Percentiles rank a stretch among this genome's conserved stretches.
Evolutionary conservation across 2,113 vertebrate species (phyloP).

Genomic region (Aptenodytes patagonicus): DNA sequence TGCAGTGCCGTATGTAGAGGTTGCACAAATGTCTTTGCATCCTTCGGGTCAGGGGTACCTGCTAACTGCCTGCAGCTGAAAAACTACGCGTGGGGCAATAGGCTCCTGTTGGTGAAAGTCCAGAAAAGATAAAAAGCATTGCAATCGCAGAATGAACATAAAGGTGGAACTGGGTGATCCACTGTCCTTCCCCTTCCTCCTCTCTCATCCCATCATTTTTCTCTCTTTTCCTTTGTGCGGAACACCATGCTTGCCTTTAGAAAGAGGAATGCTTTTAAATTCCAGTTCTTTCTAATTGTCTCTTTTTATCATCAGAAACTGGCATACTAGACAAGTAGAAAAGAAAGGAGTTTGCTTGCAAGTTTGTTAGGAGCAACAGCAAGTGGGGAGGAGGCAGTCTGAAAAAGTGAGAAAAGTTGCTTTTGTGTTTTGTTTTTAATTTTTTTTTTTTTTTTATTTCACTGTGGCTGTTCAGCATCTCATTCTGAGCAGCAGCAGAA

Average conservation of each 20-base stretch:
- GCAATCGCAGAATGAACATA: background rate
- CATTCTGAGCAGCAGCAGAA: background rate
- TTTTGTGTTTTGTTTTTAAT: background rate
- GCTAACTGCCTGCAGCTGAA: background rate
- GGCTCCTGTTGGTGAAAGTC: background rate
- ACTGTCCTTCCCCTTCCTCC: background rate
- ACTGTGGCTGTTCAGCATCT: background rate
- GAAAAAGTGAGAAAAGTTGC: background rate
- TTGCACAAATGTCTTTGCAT: background rate
- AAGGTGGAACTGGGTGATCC: background rate
- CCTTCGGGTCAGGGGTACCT: background rate
- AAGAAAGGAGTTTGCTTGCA: background rate
- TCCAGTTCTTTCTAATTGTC: background rate
- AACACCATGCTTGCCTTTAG: background rate
- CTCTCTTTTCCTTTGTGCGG: background rate
- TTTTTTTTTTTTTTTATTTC: background rate
- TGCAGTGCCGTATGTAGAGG: rapidly evolving
- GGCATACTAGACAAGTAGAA: background rate
- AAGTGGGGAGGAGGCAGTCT: background rate
- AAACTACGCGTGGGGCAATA: rapidly evolving
- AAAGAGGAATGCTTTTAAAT: background rate
- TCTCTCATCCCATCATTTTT: background rate
- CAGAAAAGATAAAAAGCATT: background rate
- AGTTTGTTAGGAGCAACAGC: background rate
- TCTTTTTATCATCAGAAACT: background rate